Evolutionary conservation across 2,797 vertebrate species (phyloP).

Genomic region (Phylloscopus collybita): DNA sequence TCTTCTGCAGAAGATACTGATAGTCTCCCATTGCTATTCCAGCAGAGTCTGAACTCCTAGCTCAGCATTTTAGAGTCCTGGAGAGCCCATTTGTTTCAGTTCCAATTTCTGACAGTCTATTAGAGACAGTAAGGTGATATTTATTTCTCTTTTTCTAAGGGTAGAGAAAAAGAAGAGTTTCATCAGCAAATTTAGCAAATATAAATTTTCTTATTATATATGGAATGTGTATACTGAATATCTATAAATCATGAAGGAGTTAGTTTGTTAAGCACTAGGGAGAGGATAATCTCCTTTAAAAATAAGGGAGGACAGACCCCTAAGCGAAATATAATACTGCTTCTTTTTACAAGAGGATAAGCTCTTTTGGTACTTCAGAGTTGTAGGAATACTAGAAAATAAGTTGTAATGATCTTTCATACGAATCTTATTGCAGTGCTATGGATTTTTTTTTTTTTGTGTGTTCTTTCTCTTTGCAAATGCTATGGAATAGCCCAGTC

Average conservation of each 20-base stretch:
- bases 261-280: neutral
- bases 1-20: neutral
- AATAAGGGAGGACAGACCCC: neutral
- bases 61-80: neutral
- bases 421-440: neutral
- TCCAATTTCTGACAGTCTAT: neutral
- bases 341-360: neutral
- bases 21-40: neutral
- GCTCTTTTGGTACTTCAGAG: neutral
- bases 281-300: neutral
- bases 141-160: neutral
- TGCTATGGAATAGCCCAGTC: fast-evolving
- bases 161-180: neutral
- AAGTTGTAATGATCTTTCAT: neutral
- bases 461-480: neutral
- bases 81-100: neutral
- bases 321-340: neutral
- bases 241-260: neutral
- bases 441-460: neutral
- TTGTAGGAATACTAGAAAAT: neutral
- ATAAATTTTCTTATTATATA: neutral
- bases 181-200: neutral
- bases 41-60: neutral
- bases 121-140: neutral
- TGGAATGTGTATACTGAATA: neutral